Conservation (phyloP, 2,888 invertebrate genomes). For the Acanthopleura granulata region DNA sequence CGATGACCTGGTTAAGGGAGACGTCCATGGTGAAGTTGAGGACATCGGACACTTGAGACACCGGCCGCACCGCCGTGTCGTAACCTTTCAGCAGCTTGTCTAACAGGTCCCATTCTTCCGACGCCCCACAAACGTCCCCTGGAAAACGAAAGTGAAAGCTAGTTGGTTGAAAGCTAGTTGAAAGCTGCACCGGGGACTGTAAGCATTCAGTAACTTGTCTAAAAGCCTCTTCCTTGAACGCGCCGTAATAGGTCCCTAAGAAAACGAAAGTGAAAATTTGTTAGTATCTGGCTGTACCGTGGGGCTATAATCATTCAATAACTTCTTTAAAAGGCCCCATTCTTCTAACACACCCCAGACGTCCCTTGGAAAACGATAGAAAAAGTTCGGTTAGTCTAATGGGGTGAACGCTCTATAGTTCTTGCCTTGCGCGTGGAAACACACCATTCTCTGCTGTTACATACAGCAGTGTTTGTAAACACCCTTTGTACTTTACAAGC, state of each 20-base stretch:
- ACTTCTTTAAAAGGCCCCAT: background rate
- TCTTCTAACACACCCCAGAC: background rate
- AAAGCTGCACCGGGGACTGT: background rate
- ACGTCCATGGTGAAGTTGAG: slow-evolving; percentile 14
- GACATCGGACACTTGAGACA: background rate
- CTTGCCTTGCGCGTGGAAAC: too few species aligned
- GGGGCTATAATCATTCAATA: background rate
- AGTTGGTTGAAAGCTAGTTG: too few species aligned
- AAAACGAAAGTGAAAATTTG: background rate
- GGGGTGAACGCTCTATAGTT: too few species aligned
- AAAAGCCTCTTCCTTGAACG: background rate
- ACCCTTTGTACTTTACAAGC: too few species aligned
- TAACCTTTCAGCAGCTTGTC: background rate
- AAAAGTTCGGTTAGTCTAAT: too few species aligned
- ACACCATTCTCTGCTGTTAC: too few species aligned
- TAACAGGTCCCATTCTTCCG: background rate
- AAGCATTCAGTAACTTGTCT: background rate
- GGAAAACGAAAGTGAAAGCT: background rate
- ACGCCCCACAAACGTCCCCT: background rate
- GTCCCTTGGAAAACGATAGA: background rate
- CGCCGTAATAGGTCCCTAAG: background rate
- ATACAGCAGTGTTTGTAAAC: too few species aligned
- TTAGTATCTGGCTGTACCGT: background rate
- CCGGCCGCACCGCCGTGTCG: slow-evolving; percentile 8
- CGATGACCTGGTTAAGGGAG: slow-evolving; percentile 11